phyloP scores from a whole-genome alignment of 2,113 vertebrate genomes.

The Diglossa brunneiventris region DNA sequence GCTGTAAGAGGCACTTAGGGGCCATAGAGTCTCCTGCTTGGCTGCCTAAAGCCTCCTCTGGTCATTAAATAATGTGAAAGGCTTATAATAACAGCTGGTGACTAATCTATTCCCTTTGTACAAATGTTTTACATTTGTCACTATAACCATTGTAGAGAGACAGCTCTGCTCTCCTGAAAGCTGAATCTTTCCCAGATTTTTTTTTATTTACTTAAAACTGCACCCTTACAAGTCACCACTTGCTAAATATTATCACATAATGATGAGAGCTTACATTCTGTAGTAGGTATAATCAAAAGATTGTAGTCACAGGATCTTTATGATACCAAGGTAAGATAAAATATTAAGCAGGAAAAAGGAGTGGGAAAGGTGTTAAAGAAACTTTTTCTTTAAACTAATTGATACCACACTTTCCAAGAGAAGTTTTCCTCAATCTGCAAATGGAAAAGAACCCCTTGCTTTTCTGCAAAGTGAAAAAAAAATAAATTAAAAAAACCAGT shows the following conservation, averaged over 20 bases:
- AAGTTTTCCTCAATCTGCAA: not conserved
- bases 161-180: not conserved
- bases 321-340: not conserved
- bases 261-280: not conserved
- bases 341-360: not conserved
- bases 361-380: not conserved
- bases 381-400: not conserved
- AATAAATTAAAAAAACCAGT: not conserved
- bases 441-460: not conserved
- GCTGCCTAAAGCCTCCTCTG: slow-evolving; percentile 28
- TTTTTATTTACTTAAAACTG: not conserved
- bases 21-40: slow-evolving; percentile 22
- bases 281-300: not conserved
- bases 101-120: slow-evolving; percentile 38
- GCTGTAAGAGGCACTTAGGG: slow-evolving; percentile 43
- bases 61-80: slow-evolving; percentile 48
- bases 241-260: not conserved
- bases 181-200: not conserved
- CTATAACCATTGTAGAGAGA: not conserved
- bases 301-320: not conserved
- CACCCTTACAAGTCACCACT: not conserved
- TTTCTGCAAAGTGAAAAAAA: not conserved
- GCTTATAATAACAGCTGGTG: slow-evolving; percentile 49
- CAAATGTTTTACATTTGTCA: slow-evolving; percentile 51
- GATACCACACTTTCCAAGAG: not conserved